A percentile compares a stretch with the other conserved stretches of the same genome.
Conservation (phyloP, 2,113 vertebrate species). For the Pampusana beccarii region DNA sequence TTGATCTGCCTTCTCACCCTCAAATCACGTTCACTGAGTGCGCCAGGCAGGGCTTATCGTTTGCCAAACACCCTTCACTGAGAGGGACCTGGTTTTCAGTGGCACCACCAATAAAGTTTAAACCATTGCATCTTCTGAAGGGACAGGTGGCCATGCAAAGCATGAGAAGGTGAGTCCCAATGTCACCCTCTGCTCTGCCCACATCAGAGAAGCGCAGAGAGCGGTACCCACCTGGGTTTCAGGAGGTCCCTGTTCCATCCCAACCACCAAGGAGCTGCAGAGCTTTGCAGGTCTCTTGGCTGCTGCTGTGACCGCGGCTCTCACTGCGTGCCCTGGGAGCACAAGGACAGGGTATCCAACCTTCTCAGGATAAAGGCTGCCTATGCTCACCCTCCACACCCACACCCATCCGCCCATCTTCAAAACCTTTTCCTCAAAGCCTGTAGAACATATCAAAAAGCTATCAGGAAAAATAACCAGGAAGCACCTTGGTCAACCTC, state of each 20-base stretch:
- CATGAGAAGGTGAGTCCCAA: neutral
- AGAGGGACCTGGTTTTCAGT: neutral
- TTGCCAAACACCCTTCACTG: neutral
- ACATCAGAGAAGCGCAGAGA: neutral
- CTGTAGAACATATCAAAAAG: neutral
- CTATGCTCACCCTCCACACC: neutral
- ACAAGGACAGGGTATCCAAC: neutral
- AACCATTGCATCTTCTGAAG: neutral
- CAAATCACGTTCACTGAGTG: rapidly evolving
- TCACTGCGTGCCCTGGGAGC: neutral
- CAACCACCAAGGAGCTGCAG: neutral
- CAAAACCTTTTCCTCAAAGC: neutral
- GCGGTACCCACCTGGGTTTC: rapidly evolving
- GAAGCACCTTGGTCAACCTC: neutral
- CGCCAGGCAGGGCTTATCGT: too few relatives aligned
- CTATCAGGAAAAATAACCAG: neutral
- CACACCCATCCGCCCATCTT: neutral
- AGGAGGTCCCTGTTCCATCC: neutral
- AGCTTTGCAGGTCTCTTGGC: neutral
- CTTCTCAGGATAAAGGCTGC: neutral
- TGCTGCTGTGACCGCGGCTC: rapidly evolving
- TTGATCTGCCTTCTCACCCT: neutral
- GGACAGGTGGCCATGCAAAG: neutral
- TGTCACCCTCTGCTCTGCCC: neutral
- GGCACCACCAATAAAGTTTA: neutral